These are phyloP conservation scores for Jaculus jaculus DNA, from an alignment of 2,113 vertebrate genomes.

Conservation along the genomic window DNA sequence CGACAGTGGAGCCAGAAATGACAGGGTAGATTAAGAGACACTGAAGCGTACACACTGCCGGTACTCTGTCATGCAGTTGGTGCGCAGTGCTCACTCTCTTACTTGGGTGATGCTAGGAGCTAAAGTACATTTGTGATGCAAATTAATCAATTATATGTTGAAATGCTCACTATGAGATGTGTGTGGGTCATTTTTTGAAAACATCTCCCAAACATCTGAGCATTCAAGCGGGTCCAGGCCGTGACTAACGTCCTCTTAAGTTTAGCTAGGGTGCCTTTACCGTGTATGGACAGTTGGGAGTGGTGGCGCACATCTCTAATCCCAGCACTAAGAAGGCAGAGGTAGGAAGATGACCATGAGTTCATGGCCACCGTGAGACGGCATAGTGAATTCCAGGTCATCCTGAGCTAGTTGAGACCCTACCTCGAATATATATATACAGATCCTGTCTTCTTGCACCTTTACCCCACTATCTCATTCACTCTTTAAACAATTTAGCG, in stretches of 20 bases:
- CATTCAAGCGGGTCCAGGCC: neutral
- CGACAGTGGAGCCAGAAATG: neutral
- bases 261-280: neutral
- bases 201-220: neutral
- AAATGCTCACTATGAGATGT: conserved; percentile 15
- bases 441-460: neutral
- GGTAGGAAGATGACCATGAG: no score
- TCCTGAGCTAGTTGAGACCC: no score
- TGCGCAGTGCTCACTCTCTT: neutral
- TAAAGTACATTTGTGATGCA: conserved; percentile 6
- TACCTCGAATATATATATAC: no score
- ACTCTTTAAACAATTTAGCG: conserved; percentile 17
- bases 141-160: neutral
- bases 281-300: no score
- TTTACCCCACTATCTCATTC: neutral
- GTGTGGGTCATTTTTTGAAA: neutral
- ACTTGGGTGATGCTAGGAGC: neutral
- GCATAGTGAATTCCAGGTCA: no score
- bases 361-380: no score
- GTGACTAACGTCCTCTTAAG: neutral
- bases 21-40: neutral
- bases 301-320: no score
- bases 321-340: no score
- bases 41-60: neutral
- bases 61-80: neutral